phyloP scores from a whole-genome alignment of 2,113 vertebrate species.

The Atrichornis clamosus region DNA sequence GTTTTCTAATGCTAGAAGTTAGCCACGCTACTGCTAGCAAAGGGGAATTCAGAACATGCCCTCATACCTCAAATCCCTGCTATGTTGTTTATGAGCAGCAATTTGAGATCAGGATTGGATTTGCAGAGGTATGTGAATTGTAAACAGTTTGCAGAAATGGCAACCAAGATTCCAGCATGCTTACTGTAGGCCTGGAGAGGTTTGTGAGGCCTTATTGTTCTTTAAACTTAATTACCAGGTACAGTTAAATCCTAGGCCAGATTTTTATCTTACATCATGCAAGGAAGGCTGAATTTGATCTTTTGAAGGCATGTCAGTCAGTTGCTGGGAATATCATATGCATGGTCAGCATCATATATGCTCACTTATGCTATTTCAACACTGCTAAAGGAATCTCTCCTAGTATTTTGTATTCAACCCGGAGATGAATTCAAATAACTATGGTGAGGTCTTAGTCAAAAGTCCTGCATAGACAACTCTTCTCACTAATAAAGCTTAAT shows the following conservation, averaged over 20 bases:
- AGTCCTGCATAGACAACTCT: not conserved
- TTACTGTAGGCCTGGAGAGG: slow-evolving; percentile 1
- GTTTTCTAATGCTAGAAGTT: not conserved
- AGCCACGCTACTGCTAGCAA: not conserved
- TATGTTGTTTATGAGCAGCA: slow-evolving; percentile 65
- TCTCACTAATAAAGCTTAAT: not conserved
- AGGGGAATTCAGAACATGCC: slow-evolving; percentile 40
- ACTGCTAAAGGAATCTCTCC: slow-evolving; percentile 24
- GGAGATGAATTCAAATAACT: not conserved
- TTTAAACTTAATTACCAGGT: slow-evolving; percentile 61
- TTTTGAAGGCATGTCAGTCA: slow-evolving; percentile 54
- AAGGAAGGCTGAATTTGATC: slow-evolving; percentile 61
- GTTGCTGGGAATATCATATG: slow-evolving; percentile 47
- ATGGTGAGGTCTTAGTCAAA: not conserved
- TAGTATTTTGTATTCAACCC: not conserved
- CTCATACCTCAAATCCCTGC: slow-evolving; percentile 31
- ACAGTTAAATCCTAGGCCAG: slow-evolving; percentile 64
- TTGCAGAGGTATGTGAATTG: slow-evolving; percentile 54
- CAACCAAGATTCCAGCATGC: slow-evolving; percentile 46
- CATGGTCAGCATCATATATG: slow-evolving; percentile 55
- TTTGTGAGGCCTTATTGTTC: slow-evolving; percentile 58
- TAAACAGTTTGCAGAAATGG: slow-evolving; percentile 68
- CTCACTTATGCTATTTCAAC: slow-evolving; percentile 42
- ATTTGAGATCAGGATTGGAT: slow-evolving; percentile 60
- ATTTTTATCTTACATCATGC: slow-evolving; percentile 60